Evolutionary conservation across 30 jellyfish, hydroid and myxozoan species (phyloP).

Genomic region (Aurelia sp.): DNA sequence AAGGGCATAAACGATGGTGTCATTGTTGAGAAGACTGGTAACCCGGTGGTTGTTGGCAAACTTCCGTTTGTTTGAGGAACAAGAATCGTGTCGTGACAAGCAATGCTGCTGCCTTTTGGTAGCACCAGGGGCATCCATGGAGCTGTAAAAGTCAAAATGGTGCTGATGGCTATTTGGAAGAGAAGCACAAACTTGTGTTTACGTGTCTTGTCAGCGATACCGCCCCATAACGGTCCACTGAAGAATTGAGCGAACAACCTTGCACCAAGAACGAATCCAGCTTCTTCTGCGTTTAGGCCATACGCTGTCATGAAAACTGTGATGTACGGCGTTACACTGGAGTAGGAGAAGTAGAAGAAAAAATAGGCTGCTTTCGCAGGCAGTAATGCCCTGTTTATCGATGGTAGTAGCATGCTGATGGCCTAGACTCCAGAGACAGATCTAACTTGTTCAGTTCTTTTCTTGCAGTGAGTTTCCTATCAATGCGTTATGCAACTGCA

Average conservation of each 20-base stretch:
- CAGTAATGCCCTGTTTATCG: constrained; percentile 38
- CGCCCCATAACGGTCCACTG: constrained; percentile 83
- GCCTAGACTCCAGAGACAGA: too few relatives aligned
- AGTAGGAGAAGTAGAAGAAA: constrained; percentile 56
- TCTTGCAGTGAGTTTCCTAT: too few relatives aligned
- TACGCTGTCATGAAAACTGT: constrained; percentile 66
- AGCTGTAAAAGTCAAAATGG: constrained; percentile 57
- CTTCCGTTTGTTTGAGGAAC: too few relatives aligned
- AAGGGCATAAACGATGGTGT: background rate
- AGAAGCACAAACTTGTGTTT: constrained; percentile 34
- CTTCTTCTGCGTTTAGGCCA: constrained; percentile 85
- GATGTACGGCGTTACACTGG: constrained; percentile 68
- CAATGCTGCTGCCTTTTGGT: too few relatives aligned
- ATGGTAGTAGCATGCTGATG: constrained; percentile 21
- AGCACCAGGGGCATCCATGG: constrained; percentile 72
- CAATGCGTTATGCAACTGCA: too few relatives aligned
- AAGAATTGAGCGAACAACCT: constrained; percentile 69
- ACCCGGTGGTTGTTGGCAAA: too few relatives aligned
- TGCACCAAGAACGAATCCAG: constrained; percentile 77
- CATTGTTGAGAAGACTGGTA: background rate
- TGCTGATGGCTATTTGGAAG: constrained; percentile 39
- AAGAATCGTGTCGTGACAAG: too few relatives aligned
- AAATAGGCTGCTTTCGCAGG: constrained; percentile 78
- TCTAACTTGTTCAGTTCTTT: too few relatives aligned
- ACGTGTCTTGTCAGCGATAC: constrained; percentile 78